Evolutionary conservation across 2,113 vertebrate species (phyloP).

Genomic region (Notarius lentiginosus): DNA sequence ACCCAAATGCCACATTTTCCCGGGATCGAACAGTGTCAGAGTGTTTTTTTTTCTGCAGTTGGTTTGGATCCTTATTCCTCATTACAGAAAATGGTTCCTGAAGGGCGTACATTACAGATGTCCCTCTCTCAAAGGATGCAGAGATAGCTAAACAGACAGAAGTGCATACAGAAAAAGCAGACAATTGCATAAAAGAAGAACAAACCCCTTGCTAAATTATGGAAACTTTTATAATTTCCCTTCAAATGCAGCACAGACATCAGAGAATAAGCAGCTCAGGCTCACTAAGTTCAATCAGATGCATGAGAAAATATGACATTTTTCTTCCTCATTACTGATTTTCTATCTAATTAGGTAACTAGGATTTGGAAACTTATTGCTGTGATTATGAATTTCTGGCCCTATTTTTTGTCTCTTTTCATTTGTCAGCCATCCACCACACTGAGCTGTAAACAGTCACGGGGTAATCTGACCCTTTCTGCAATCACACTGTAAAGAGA

Average conservation of each 20-base stretch:
- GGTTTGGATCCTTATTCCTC: slow-evolving; percentile 68
- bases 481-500: slow-evolving; percentile 35
- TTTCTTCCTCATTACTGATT: slow-evolving; percentile 35
- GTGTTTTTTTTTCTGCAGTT: slow-evolving; percentile 72
- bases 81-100: slow-evolving; percentile 82
- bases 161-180: background rate
- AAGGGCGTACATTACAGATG: slow-evolving; percentile 77
- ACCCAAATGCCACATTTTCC: slow-evolving; percentile 79
- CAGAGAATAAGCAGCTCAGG: slow-evolving; percentile 28
- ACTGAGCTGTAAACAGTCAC: slow-evolving; percentile 37
- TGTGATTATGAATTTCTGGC: slow-evolving; percentile 20
- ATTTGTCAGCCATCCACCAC: slow-evolving; percentile 29
- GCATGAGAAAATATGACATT: slow-evolving; percentile 30
- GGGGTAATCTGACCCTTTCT: slow-evolving; percentile 9
- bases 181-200: background rate
- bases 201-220: background rate
- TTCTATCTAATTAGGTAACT: slow-evolving; percentile 26
- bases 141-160: slow-evolving; percentile 58
- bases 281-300: slow-evolving; percentile 42
- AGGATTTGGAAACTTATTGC: slow-evolving; percentile 23
- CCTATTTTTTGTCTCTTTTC: slow-evolving; percentile 26
- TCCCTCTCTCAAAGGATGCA: slow-evolving; percentile 78
- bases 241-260: slow-evolving; percentile 35
- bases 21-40: slow-evolving; percentile 66
- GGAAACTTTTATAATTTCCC: slow-evolving; percentile 24